Base-by-base conservation (phyloP, 2,888 invertebrate species). In the Parnassius orleans region DNA sequence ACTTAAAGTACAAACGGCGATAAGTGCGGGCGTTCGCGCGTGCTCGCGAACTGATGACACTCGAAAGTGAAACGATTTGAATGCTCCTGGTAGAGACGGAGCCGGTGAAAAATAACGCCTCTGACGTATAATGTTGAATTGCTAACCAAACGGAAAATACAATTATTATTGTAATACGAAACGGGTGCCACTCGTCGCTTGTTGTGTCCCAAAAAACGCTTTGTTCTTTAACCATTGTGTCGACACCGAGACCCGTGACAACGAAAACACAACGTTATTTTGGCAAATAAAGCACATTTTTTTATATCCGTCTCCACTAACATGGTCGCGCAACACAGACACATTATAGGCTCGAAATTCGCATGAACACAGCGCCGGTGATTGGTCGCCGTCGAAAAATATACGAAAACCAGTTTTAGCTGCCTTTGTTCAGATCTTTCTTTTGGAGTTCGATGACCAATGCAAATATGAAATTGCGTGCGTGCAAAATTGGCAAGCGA, bases 381-480 rank as follows among this genome's bases (percentile, higher is more conserved):
- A 9, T 12, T 46, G 78, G 72, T 74, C 70, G 55, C 24, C 46
- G 79, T 76, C 87, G 81, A 87, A 87, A 86, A 84, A 81, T 79
- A 76, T 81, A 78, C 82, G 72, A 81, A 81, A 90, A 90, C 90
- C 90, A 88, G 90, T 90, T 90, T 83, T 74, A 81, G 77, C 84
- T 81, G 87, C 87, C 86, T 86, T 86, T 80, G 84, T 87, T 81
- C 81, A 79, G 81, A 80, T 76, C 84, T 87, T 87, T 77, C 84
- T 81, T 75, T 78, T 77, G 72, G 79, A 84, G 89, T 89, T 89
- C 88, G 89, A 87, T 86, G 89, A 89, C 90, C 87, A 86, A 84
- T 83, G 85, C 84, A 81, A 83, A 83, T 79, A 78, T 75, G 74
- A 68, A 73, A 67, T 64, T 68, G 71, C 70, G 73, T 74, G 77